A percentile compares a stretch with the other conserved stretches of the same genome.
Conservation (phyloP, 2,888 invertebrate genomes). For the Nephrotoma appendiculata region DNA sequence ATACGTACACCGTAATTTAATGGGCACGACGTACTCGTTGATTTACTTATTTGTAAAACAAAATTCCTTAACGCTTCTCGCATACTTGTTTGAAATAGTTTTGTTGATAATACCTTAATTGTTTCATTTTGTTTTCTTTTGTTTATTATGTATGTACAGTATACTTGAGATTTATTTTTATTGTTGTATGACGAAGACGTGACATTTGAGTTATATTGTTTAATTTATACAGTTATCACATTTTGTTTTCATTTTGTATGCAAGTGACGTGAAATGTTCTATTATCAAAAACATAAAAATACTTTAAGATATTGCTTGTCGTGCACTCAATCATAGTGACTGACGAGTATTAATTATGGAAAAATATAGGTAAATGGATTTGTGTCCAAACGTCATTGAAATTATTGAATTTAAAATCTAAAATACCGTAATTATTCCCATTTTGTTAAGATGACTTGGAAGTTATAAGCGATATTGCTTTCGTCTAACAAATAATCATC, state of each 20-base stretch:
- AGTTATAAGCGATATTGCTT: too few species aligned
- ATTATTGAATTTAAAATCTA: too few species aligned
- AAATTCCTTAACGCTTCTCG: not conserved
- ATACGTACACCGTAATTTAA: not conserved
- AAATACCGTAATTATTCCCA: too few species aligned
- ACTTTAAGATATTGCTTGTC: too few species aligned
- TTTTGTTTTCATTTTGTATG: not conserved
- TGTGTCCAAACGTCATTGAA: too few species aligned
- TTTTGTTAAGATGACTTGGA: too few species aligned
- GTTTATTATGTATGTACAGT: not conserved
- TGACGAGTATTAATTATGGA: too few species aligned
- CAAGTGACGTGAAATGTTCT: not conserved
- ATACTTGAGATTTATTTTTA: not conserved
- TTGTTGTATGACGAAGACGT: not conserved
- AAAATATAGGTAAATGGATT: too few species aligned
- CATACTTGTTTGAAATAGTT: too few species aligned
- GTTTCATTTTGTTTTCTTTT: not conserved
- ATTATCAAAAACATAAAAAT: not conserved
- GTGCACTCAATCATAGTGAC: too few species aligned
- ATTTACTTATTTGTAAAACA: not conserved
- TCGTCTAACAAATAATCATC: too few species aligned
- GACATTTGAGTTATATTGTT: not conserved
- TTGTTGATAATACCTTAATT: not conserved
- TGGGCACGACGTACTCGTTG: not conserved
- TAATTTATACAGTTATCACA: not conserved